These are phyloP conservation scores for Trogon surrucura DNA, from an alignment of 2,113 vertebrate species.

Conservation along the genomic window DNA sequence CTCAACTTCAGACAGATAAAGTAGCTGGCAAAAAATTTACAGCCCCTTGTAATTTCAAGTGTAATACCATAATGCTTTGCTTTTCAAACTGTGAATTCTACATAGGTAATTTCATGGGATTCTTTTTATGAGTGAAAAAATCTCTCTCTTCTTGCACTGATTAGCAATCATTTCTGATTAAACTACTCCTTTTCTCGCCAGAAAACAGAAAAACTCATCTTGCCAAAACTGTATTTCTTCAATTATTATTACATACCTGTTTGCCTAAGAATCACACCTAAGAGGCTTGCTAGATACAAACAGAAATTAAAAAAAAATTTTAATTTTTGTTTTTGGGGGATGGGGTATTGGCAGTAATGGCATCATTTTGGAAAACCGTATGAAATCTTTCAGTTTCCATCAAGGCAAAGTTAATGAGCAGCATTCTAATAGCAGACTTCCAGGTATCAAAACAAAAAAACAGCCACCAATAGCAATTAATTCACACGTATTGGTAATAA, in stretches of 20 bases:
- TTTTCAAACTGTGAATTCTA: conserved; percentile 14
- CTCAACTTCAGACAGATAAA: neutral
- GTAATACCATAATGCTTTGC: neutral
- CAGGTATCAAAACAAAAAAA: neutral
- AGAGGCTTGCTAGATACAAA: neutral
- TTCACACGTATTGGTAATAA: neutral
- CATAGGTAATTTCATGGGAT: neutral
- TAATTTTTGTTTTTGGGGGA: neutral
- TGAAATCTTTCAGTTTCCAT: neutral
- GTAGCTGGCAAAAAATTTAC: neutral
- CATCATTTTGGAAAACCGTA: neutral
- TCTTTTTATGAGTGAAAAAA: neutral
- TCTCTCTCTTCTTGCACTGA: neutral
- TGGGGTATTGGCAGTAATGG: neutral
- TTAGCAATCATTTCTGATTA: neutral
- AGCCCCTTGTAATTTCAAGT: neutral
- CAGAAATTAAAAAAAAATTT: neutral
- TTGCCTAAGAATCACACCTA: neutral
- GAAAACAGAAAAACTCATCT: neutral
- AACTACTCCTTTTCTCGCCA: neutral
- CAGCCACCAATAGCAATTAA: neutral
- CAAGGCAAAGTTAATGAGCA: neutral
- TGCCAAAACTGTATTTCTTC: neutral
- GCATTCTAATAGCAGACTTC: neutral
- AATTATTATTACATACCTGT: neutral